Percentiles rank a stretch among this genome's conserved stretches.
Conservation (phyloP, 2,797 vertebrate species). For the Sebastes matsubarae region DNA sequence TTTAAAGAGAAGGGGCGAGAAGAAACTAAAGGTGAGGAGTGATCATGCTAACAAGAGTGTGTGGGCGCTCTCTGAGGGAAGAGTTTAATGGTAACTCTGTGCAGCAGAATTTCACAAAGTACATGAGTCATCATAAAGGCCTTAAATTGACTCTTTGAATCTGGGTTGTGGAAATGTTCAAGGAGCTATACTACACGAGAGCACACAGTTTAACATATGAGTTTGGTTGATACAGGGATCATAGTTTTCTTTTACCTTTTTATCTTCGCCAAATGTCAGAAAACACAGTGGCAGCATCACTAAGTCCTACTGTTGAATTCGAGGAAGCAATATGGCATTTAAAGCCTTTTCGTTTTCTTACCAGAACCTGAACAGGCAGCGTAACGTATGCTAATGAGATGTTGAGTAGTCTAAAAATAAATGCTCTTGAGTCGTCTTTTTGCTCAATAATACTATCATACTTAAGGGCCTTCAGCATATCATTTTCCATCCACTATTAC, state of each 20-base stretch:
- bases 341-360: constrained; percentile 30
- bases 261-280: constrained; percentile 3
- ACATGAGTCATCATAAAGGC: constrained; percentile 39
- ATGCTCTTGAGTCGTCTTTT: constrained; percentile 9
- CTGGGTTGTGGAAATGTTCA: not conserved
- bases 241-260: not conserved
- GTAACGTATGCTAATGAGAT: constrained; percentile 9
- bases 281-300: not conserved
- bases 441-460: constrained; percentile 32
- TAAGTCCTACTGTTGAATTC: not conserved
- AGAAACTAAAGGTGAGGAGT: constrained; percentile 27
- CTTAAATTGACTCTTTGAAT: constrained; percentile 10
- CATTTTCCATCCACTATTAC: constrained; percentile 10
- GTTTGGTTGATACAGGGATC: not conserved
- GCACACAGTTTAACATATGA: not conserved
- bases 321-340: constrained; percentile 30
- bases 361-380: constrained; percentile 15
- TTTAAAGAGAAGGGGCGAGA: constrained; percentile 7
- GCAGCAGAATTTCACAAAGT: constrained; percentile 30
- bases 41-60: not conserved
- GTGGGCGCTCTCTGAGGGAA: constrained; percentile 27
- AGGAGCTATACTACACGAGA: not conserved
- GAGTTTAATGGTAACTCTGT: constrained; percentile 16
- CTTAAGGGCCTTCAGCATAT: constrained; percentile 20
- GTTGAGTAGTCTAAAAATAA: constrained; percentile 31